A percentile compares a stretch with the other conserved stretches of the same genome.
Evolutionary conservation across 2,888 invertebrate genomes (phyloP).

Genomic region (Scaptomyza tumidula): DNA sequence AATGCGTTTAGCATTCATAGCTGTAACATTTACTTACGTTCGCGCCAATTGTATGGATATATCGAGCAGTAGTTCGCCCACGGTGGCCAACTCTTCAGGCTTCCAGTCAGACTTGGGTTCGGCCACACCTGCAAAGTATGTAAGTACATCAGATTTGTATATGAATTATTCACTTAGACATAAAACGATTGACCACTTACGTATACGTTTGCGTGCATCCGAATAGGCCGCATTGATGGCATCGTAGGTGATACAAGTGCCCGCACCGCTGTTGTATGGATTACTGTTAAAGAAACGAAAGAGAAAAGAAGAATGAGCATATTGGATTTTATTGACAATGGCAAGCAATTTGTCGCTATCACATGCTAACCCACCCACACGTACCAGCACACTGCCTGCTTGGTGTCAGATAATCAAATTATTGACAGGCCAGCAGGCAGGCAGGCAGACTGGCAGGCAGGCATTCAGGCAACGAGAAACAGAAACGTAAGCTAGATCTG

Average conservation of each 20-base stretch:
- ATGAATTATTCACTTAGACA: slow-evolving; percentile 8
- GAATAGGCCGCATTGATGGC: slow-evolving; percentile 94
- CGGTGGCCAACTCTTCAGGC: slow-evolving; percentile 93
- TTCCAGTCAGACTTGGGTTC: slow-evolving; percentile 93
- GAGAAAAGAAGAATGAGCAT: slow-evolving; percentile 8
- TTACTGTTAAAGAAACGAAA: slow-evolving; percentile 62
- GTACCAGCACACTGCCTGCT: slow-evolving; percentile 44
- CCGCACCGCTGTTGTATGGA: slow-evolving; percentile 87
- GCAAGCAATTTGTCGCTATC: slow-evolving; percentile 67
- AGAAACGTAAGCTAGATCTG: slow-evolving; percentile 12
- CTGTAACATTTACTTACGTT: slow-evolving; percentile 87
- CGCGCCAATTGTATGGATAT: slow-evolving; percentile 92
- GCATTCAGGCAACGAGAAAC: slow-evolving; percentile 20
- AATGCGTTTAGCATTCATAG: slow-evolving; percentile 54
- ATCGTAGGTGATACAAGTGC: slow-evolving; percentile 94
- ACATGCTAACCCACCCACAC: slow-evolving; percentile 63
- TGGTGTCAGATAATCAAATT: slow-evolving; percentile 78
- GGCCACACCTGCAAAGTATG: slow-evolving; percentile 88
- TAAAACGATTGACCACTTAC: slow-evolving; percentile 87
- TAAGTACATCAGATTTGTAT: background rate
- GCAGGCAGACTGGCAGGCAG: slow-evolving; percentile 16
- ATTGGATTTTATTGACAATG: slow-evolving; percentile 54
- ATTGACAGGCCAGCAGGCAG: slow-evolving; percentile 67
- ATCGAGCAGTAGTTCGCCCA: slow-evolving; percentile 94
- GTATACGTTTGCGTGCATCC: slow-evolving; percentile 93